Evolutionary conservation across 2,113 vertebrate genomes (phyloP).

Genomic region (Oreochromis tanganicae): DNA sequence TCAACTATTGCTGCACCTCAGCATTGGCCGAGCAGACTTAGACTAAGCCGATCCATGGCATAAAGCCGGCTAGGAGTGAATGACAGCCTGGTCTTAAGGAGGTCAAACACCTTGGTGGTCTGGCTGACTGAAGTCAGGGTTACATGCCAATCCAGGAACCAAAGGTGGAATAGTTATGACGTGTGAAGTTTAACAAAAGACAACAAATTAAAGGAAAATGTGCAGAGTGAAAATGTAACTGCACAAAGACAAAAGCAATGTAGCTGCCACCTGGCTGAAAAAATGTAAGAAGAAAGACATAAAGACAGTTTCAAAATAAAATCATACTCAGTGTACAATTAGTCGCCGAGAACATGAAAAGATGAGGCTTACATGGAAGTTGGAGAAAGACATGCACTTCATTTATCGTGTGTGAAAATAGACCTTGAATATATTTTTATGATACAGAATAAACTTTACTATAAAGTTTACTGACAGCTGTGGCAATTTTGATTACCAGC

Average conservation of each 20-base stretch:
- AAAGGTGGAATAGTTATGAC: background rate
- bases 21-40: background rate
- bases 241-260: background rate
- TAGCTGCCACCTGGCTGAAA: background rate
- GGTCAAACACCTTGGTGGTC: constrained; percentile 9
- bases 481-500: background rate
- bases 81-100: background rate
- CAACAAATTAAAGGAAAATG: background rate
- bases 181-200: background rate
- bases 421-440: background rate
- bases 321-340: background rate
- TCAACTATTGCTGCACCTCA: background rate
- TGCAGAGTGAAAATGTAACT: background rate
- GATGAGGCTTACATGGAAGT: background rate
- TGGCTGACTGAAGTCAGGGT: background rate
- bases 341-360: background rate
- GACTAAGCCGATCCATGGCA: background rate
- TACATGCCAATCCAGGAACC: constrained; percentile 8
- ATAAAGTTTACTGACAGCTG: background rate
- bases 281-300: background rate
- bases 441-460: background rate
- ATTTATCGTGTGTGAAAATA: background rate
- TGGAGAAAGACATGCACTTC: background rate
- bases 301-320: background rate
- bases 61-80: background rate